Evolutionary conservation across 2,888 invertebrate species (phyloP), one percentile per base, ranked within the genome.

Genomic region (Philereme transversata): DNA sequence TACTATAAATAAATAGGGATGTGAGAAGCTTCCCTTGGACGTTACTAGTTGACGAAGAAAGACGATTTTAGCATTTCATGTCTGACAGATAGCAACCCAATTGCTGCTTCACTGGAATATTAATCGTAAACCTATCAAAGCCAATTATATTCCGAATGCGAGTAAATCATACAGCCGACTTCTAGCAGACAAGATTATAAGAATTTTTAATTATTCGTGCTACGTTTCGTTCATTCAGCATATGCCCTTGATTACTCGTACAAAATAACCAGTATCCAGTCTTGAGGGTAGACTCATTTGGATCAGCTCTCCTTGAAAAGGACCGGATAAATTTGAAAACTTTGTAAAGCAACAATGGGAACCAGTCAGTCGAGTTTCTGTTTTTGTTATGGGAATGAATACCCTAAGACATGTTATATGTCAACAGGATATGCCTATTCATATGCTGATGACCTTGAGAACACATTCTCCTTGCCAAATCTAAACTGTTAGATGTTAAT

Each of bases 381-480:
- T 59, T 57, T 50, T 50, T 41, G 35, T 41, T 38, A 48, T 43
- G 60, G 58, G 60, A 66, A 67, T 65, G 47, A 64, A 65, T 55
- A 46, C 46, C 40, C 52, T 8, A 40, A 58, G 54, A 41, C 41
- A 54, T 43, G 51, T 60, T 45, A 51, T 57, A 63, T 56, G 53
- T 55, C 50, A 63, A 46, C 64, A 65, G 62, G 63, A 67, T 64
- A 49, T 75, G 73, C 47, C 49, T 74, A 77, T 71, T 79, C 76
- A 79, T 82, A 77, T 78, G 79, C 78, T 67, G 71, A 64, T 73
- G 81, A 81, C 88, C 89, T 87, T 89, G 86, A 74, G 62, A 69
- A 67, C 73, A 86, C 87, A 83, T 84, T 88, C 87, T 83, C 85
- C 83, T 74, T 70, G 73, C 70, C 73, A 76, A 81, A 79, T 77